These are phyloP conservation scores for Theocolax elegans DNA, from an alignment of 1,140 invertebrate genomes.

Conservation along the genomic window DNA sequence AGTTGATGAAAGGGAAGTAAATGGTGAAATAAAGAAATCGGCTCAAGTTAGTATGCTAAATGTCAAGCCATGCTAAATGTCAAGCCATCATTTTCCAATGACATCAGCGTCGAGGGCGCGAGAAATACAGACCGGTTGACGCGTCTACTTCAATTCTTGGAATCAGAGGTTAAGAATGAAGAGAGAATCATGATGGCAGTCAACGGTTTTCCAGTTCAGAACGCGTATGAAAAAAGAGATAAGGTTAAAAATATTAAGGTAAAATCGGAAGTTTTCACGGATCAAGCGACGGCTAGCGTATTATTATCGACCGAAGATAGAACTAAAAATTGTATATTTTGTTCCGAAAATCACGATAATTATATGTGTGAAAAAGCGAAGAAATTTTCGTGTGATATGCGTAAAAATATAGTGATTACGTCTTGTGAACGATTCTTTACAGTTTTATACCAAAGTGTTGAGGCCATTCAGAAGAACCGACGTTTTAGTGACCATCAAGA, in stretches of 20 bases:
- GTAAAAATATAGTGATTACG: constrained; percentile 37
- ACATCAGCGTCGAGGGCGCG: neutral
- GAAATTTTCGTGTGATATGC: constrained; percentile 32
- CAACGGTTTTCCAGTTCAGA: constrained; percentile 23
- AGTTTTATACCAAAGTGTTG: no score
- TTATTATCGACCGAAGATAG: neutral
- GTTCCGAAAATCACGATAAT: constrained; percentile 35
- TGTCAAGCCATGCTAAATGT: no score
- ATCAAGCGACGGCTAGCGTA: constrained; percentile 20
- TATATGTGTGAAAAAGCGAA: constrained; percentile 34
- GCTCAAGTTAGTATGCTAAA: no score
- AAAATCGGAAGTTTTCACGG: neutral
- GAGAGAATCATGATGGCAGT: constrained; percentile 46
- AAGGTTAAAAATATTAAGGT: constrained; percentile 6
- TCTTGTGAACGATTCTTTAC: no score
- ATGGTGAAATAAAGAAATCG: no score
- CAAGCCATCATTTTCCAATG: no score
- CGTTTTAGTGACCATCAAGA: no score
- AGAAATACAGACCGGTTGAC: constrained; percentile 25
- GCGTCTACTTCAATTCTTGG: constrained; percentile 48
- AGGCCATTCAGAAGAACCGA: no score
- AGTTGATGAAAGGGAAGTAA: no score
- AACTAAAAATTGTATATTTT: constrained; percentile 39
- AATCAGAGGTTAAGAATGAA: constrained; percentile 48
- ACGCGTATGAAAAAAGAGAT: neutral